phyloP scores from a whole-genome alignment of 2,113 vertebrate genomes.

The Ellobius talpinus region DNA sequence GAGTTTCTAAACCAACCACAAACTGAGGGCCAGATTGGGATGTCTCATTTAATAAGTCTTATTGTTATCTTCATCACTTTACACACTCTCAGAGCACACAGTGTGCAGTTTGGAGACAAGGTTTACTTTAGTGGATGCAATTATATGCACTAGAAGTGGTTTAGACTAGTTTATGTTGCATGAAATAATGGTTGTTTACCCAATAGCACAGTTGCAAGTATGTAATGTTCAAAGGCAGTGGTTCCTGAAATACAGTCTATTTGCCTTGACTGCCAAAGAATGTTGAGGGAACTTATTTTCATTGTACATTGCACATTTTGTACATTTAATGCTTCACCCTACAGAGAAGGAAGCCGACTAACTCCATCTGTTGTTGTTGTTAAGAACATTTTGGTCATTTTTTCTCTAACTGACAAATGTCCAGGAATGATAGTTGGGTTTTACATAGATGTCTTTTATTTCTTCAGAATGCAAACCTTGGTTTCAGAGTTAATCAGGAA shows the following conservation, averaged over 20 bases:
- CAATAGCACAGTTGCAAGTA: conserved; percentile 49
- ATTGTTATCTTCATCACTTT: not conserved
- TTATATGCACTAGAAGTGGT: not conserved
- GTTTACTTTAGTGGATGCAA: not conserved
- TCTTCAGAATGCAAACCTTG: conserved; percentile 73
- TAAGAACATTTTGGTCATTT: conserved; percentile 25
- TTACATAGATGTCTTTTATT: conserved; percentile 45
- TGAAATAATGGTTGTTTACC: conserved; percentile 13
- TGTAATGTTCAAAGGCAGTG: conserved; percentile 28
- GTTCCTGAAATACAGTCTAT: conserved; percentile 47
- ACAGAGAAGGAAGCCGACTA: conserved; percentile 26
- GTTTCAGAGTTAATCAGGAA: conserved; percentile 76
- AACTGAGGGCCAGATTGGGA: not conserved
- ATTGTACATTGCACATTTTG: conserved; percentile 52
- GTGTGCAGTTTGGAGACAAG: not conserved
- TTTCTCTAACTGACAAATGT: conserved; percentile 48
- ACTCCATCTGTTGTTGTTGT: not conserved
- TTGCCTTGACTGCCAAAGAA: conserved; percentile 47
- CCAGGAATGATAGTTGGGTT: conserved; percentile 31
- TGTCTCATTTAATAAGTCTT: not conserved
- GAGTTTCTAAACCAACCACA: not conserved
- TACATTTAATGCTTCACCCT: conserved; percentile 73
- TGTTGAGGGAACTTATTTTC: not conserved
- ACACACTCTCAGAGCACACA: not conserved
- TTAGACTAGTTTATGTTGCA: not conserved